Base-by-base conservation (phyloP, 2,888 invertebrate genomes). In the Harpalus rufipes region DNA sequence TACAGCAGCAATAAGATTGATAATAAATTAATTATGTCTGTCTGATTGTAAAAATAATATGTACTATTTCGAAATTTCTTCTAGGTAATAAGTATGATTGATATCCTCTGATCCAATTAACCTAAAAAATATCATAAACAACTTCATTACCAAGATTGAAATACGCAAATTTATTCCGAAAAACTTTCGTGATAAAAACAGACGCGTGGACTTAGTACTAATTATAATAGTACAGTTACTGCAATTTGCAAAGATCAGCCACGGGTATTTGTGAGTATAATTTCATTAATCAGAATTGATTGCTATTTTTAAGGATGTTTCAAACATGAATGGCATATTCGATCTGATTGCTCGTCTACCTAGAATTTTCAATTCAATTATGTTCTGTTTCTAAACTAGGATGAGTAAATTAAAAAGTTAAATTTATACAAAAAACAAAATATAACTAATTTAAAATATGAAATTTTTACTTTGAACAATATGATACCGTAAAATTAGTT, bases 101-200 rank as follows among this genome's bases (percentile, higher is more conserved):
- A 68, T 68, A 14, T 25, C 7, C 14, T 68, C 32, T 32, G n/a
- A 39, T n/a, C 68, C 68, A 68, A 68, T 68, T 68, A 68, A 68
- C 68, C 68, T 39, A 39, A 25, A 68, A 68, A 68, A 68, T 25
- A 21, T 6, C 32, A 39, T 68, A 39, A 68, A 68, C 68, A 68
- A 68, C 68, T 68, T 68, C 39, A 68, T 68, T 68, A 68, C 32
- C 14, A 68, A 25, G 14, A 14, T 14, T 68, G 39, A 68, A 68
- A 68, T 68, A 68, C 68, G 68, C 68, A 68, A 68, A 68, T 68
- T 32, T 68, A 68, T 68, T 68, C 68, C 39, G 12, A 68, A 68
- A 68, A 39, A 39, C 63, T 5, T 25, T 39, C 68, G 14, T 68
- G 32, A 68, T 68, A 68, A 68, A 51, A 39, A 68, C 32, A n/a